Evolutionary conservation across 2,888 invertebrate species (phyloP).

Genomic region (Pristionchus maxplancki): DNA sequence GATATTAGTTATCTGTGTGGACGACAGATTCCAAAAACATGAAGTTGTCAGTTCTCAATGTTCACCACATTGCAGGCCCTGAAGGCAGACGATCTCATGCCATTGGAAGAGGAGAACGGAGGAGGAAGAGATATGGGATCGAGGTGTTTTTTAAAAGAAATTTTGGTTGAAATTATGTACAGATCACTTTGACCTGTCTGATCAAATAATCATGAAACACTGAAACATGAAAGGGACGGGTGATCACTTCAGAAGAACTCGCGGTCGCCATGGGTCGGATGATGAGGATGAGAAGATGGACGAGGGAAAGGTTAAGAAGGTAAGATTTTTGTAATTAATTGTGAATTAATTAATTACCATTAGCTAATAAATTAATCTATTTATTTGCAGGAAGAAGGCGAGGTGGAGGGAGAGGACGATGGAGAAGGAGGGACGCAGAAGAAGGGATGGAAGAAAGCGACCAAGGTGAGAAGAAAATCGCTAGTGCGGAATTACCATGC

Average conservation of each 20-base stretch:
- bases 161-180: no score
- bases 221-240: conserved; percentile 31
- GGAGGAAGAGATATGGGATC: conserved; percentile 59
- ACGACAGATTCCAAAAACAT: no score
- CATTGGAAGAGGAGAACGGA: conserved; percentile 62
- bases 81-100: conserved; percentile 74
- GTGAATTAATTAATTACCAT: background rate
- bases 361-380: no score
- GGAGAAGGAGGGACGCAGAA: conserved; percentile 58
- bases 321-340: background rate
- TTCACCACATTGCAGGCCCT: no score
- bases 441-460: conserved; percentile 57
- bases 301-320: conserved; percentile 49
- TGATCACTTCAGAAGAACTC: background rate
- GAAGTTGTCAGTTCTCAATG: no score
- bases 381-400: conserved; percentile 52
- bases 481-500: no score
- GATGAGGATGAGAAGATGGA: conserved; percentile 55
- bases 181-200: no score
- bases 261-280: conserved; percentile 51
- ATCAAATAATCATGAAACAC: no score
- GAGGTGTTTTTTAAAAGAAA: background rate
- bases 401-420: conserved; percentile 52
- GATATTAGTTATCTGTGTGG: no score
- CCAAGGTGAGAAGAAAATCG: conserved; percentile 14